phyloP scores from a whole-genome alignment of 2,888 invertebrate species.

The Epinotia brunnichana region DNA sequence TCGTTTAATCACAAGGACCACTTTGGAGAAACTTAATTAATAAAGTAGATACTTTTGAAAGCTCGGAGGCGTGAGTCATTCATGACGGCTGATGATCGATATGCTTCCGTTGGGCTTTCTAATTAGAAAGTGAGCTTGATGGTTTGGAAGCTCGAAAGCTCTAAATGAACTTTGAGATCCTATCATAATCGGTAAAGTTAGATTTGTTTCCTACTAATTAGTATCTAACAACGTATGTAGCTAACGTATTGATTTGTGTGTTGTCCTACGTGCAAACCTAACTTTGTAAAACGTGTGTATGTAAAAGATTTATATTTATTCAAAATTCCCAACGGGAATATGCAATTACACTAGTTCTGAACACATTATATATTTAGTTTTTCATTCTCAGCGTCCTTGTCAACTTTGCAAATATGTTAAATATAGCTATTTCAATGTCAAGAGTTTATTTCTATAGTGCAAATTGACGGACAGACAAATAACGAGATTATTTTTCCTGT shows the following conservation, averaged over 20 bases:
- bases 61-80: slow-evolving; percentile 18
- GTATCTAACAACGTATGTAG: too few relatives aligned
- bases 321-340: too few relatives aligned
- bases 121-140: slow-evolving; percentile 35
- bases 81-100: slow-evolving; percentile 26
- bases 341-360: not conserved
- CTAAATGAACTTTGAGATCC: slow-evolving; percentile 13
- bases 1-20: not conserved
- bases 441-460: slow-evolving; percentile 32
- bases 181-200: slow-evolving; percentile 3
- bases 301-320: too few relatives aligned
- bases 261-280: too few relatives aligned
- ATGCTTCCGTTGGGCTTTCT: slow-evolving; percentile 32
- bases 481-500: slow-evolving; percentile 33
- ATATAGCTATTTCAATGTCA: slow-evolving; percentile 33
- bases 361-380: not conserved
- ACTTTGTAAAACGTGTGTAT: too few relatives aligned
- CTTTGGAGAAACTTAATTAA: not conserved
- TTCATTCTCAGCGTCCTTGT: slow-evolving; percentile 14
- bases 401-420: slow-evolving; percentile 30
- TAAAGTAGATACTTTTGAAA: not conserved
- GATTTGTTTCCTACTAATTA: too few relatives aligned
- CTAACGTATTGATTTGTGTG: too few relatives aligned
- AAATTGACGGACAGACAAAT: slow-evolving; percentile 26
- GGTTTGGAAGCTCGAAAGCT: slow-evolving; percentile 7